Evolutionary conservation across 92 coral and sea anemone species (phyloP).

Genomic region (Parazoanthus darwini): DNA sequence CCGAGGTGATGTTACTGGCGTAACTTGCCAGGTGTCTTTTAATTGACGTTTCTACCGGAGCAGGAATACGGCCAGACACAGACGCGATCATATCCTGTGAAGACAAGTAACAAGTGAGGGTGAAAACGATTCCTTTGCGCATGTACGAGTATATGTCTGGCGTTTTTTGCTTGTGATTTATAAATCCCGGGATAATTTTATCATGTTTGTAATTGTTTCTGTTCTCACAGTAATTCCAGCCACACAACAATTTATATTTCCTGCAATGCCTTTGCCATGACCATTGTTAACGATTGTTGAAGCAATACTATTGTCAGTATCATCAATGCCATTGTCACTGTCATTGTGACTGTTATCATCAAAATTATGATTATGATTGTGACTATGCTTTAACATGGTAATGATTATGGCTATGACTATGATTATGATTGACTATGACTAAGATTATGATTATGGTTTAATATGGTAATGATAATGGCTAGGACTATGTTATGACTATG

Average conservation of each 20-base stretch:
- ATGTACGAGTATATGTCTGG: neutral
- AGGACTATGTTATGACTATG: too few species aligned
- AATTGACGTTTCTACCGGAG: constrained; percentile 79
- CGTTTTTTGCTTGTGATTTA: too few species aligned
- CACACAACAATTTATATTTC: neutral
- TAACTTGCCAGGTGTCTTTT: constrained; percentile 85
- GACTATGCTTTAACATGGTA: too few species aligned
- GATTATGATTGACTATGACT: too few species aligned
- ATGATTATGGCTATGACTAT: too few species aligned
- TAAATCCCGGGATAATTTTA: too few species aligned
- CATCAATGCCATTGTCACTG: neutral
- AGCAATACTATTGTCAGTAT: neutral
- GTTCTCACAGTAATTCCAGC: too few species aligned
- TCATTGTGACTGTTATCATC: neutral
- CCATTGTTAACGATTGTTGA: neutral
- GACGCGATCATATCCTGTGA: constrained; percentile 89
- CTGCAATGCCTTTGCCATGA: too few species aligned
- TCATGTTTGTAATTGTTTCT: neutral
- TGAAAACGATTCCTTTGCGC: neutral
- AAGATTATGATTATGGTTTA: too few species aligned
- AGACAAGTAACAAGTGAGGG: neutral
- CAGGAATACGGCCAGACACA: constrained; percentile 91
- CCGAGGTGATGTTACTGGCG: constrained; percentile 94
- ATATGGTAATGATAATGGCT: too few species aligned
- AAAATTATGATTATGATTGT: neutral